Conservation (phyloP, 1,140 invertebrate species). For the Bombus huntii region DNA sequence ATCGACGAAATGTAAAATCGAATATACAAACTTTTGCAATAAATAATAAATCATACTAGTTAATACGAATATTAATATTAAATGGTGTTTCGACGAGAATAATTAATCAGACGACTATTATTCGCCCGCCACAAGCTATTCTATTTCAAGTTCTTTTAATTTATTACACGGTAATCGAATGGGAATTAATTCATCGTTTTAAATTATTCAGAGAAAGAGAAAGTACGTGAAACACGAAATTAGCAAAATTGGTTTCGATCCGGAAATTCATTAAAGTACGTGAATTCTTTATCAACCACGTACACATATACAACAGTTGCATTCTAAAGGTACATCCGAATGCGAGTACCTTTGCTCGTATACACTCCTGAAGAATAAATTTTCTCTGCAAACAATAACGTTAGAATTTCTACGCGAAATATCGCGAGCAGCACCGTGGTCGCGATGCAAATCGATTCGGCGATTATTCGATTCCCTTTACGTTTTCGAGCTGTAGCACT, state of each 20-base stretch:
- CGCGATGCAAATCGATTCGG: constrained; percentile 16
- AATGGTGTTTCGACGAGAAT: neutral
- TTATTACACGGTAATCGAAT: neutral
- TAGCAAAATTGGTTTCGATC: too few relatives aligned
- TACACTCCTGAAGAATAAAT: neutral
- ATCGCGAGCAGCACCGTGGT: too few relatives aligned
- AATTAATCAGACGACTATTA: neutral
- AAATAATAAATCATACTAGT: neutral
- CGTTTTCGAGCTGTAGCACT: neutral
- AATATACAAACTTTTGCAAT: neutral
- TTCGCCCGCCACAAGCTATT: neutral
- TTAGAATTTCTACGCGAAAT: neutral
- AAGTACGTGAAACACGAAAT: neutral
- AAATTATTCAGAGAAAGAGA: neutral
- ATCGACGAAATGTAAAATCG: neutral
- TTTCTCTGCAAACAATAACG: neutral
- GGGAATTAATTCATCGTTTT: neutral
- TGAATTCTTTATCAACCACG: too few relatives aligned
- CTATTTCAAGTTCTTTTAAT: neutral
- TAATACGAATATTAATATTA: neutral
- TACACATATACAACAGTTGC: too few relatives aligned
- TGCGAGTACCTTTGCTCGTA: too few relatives aligned
- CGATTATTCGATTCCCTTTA: constrained; percentile 20
- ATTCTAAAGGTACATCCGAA: too few relatives aligned
- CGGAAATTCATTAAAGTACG: too few relatives aligned